Percentiles rank a stretch among this genome's conserved stretches.
Evolutionary conservation across 92 coral and sea anemone genomes (phyloP).

Genomic region (Meandrina meandrites): DNA sequence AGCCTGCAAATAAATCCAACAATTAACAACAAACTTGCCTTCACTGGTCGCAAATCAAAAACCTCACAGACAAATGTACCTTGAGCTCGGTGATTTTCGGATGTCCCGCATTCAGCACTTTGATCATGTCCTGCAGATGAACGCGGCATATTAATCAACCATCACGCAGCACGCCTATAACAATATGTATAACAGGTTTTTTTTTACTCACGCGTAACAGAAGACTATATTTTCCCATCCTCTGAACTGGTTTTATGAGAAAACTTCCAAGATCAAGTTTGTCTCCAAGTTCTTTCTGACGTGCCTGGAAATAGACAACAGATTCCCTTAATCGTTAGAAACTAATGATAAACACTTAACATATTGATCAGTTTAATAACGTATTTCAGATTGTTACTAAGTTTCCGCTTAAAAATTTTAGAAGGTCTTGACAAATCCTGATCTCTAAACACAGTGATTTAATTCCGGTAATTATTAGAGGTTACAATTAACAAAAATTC

Average conservation of each 20-base stretch:
- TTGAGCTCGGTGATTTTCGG: conserved; percentile 79
- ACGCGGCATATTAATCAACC: neutral
- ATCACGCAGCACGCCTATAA: neutral
- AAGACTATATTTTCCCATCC: conserved; percentile 96
- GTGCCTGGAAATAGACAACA: conserved; percentile 52
- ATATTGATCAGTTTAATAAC: too few relatives aligned
- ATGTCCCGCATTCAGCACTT: conserved; percentile 62
- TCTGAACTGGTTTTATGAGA: conserved; percentile 96
- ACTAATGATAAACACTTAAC: neutral
- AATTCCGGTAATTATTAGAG: too few relatives aligned
- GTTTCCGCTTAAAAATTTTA: too few relatives aligned
- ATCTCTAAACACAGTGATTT: neutral
- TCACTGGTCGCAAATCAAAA: too few relatives aligned
- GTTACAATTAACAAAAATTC: too few relatives aligned
- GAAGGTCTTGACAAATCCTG: neutral
- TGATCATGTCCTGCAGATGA: conserved; percentile 85
- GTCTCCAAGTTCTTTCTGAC: conserved; percentile 94
- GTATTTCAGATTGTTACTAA: too few relatives aligned
- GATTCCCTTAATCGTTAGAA: neutral
- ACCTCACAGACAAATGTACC: conserved; percentile 18
- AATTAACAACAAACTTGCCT: neutral
- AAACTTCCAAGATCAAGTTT: conserved; percentile 96
- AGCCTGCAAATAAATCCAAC: conserved; percentile 52
- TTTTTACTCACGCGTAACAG: conserved; percentile 73
- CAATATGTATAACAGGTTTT: neutral